phyloP scores from a whole-genome alignment of 2,888 invertebrate genomes.

The Eutolmus rufibarbis region DNA sequence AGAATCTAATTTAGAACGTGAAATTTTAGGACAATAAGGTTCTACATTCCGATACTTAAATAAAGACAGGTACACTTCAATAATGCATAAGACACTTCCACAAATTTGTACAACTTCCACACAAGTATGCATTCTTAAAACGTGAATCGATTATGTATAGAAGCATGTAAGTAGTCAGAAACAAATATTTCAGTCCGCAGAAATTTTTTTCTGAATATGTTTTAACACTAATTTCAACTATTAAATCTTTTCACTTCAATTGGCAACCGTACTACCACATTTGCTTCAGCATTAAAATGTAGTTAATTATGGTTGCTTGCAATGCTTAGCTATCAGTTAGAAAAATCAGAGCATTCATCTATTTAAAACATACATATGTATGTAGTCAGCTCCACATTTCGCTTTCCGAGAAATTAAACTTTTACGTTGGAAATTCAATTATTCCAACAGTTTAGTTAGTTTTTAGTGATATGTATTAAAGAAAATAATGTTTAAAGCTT shows the following conservation, averaged over 20 bases:
- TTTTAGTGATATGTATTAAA: background rate
- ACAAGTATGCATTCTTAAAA: background rate
- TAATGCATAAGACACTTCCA: too few relatives aligned
- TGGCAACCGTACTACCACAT: background rate
- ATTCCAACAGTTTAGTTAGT: background rate
- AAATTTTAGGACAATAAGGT: background rate
- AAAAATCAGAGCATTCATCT: background rate
- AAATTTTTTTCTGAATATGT: background rate
- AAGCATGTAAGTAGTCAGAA: background rate
- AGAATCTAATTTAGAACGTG: background rate
- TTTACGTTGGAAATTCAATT: background rate
- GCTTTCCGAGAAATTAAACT: background rate
- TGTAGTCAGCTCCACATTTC: background rate
- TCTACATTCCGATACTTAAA: background rate
- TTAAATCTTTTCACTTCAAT: background rate
- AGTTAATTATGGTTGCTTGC: background rate
- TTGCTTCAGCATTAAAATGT: background rate
- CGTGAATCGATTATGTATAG: background rate
- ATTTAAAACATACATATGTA: background rate
- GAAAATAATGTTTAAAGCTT: background rate
- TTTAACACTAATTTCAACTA: background rate
- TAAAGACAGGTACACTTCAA: background rate
- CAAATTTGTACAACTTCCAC: background rate
- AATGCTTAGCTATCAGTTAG: background rate
- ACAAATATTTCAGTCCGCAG: background rate